Percentiles rank a stretch among this genome's conserved stretches.
These are phyloP conservation scores for Heteropelma amictum DNA, from an alignment of 2,888 invertebrate species.

Conservation along the genomic window DNA sequence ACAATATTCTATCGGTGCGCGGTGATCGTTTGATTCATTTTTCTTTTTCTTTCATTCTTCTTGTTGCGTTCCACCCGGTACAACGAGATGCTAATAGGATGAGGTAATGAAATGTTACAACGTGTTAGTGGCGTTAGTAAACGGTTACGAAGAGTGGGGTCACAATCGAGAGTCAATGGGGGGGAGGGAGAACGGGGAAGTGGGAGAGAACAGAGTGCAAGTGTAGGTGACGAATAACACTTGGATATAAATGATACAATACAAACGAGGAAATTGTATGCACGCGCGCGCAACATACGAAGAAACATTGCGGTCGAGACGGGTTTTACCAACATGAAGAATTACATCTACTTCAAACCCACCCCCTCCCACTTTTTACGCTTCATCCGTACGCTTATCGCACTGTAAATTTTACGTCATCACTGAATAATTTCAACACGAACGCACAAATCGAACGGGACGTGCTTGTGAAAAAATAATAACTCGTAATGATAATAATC, in stretches of 20 bases:
- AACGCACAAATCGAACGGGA: neutral
- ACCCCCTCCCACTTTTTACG: neutral
- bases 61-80: constrained; percentile 43
- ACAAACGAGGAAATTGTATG: neutral
- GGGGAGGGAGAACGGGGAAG: neutral
- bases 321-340: constrained; percentile 40
- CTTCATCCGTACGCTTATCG: neutral
- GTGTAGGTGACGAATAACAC: neutral
- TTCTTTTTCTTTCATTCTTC: constrained; percentile 15
- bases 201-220: neutral
- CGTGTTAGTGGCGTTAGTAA: constrained; percentile 18
- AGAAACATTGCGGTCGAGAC: constrained; percentile 32
- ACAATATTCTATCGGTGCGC: constrained; percentile 11
- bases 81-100: constrained; percentile 48
- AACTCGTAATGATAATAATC: neutral
- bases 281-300: constrained; percentile 32
- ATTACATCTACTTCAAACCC: too few species aligned
- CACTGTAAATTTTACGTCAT: constrained; percentile 14
- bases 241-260: neutral
- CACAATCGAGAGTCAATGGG: neutral
- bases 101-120: constrained; percentile 49
- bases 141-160: constrained; percentile 3
- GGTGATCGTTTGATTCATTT: constrained; percentile 12
- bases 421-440: neutral
- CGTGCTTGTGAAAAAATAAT: too few species aligned